Evolutionary conservation across 2,797 vertebrate species (phyloP).

Genomic region (Sternotherus odoratus): DNA sequence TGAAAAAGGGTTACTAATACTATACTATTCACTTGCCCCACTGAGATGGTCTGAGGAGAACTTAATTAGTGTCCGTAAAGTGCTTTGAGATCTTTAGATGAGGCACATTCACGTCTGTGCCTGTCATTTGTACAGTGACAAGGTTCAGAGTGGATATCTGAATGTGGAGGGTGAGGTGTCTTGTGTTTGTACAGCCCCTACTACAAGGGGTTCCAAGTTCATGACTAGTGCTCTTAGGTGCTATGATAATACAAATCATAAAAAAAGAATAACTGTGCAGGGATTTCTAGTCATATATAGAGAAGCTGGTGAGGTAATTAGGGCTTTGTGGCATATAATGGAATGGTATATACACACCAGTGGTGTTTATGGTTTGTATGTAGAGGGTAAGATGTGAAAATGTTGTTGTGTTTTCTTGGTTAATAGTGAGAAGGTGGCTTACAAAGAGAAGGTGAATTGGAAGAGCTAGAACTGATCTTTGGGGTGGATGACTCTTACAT

Average conservation of each 20-base stretch:
- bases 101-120: neutral
- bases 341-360: neutral
- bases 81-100: neutral
- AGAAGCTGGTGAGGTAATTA: neutral
- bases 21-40: neutral
- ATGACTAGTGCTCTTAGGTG: neutral
- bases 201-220: neutral
- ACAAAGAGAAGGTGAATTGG: neutral
- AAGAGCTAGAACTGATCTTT: neutral
- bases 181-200: neutral
- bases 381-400: neutral
- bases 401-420: neutral
- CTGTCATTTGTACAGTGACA: neutral
- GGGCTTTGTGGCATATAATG: neutral
- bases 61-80: neutral
- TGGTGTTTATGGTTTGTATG: neutral
- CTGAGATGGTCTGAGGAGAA: neutral
- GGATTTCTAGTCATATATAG: neutral
- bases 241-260: neutral
- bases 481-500: neutral
- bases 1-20: neutral
- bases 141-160: accelerated
- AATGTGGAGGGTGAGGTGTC: neutral
- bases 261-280: neutral
- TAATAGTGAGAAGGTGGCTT: neutral